Base-by-base conservation (phyloP, 2,888 invertebrate genomes). In the Boloria euphrosyne region DNA sequence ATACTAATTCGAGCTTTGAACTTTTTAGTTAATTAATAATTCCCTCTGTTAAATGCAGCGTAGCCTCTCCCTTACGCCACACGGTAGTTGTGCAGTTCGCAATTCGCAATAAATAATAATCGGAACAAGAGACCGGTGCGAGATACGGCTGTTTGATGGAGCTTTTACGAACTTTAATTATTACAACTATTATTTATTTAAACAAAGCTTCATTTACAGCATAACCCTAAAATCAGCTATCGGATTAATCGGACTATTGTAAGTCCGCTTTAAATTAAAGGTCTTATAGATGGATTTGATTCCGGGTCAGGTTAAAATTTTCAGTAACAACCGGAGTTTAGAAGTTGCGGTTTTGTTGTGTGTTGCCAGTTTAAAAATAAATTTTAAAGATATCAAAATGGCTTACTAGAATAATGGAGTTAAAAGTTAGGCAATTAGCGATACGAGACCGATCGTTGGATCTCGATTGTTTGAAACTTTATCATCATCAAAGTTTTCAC, bases 41-140 rank as follows among this genome's bases (percentile, higher is more conserved):
- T 2, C 0, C 31, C 31, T 7, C 31, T 38, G 7, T 38, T 2
- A 38, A 10, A 7, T 10, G 10, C 59, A 65, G 18, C 31, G 1
- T 27, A 62, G 51, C 17, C 44, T 14, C 3, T 61, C n/a, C 1
- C 10, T 59, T 50, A 22, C 6, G 14, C 27, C 66, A 49, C 3
- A 18, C 53, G 13, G 52, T 65, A 66, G 65, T 68, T 66, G 54
- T 67, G 73, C 73, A 71, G 70, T 72, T 68, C 67, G 67, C 67
- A 67, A 73, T 72, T 68, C 67, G 67, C 67, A 67, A 73, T 76
- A 74, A 76, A 75, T 74, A 76, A 73, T 72, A 69, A 74, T 66
- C 71, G 72, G 70, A 67, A 71, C 74, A 70, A 69, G 69, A 69
- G 62, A 17, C 60, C 53, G 63, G 60, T 65, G 68, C 22, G 65